Evolutionary conservation across 2,113 vertebrate genomes (phyloP), one percentile per base, ranked within the genome.

Genomic region (Onychostoma macrolepis): DNA sequence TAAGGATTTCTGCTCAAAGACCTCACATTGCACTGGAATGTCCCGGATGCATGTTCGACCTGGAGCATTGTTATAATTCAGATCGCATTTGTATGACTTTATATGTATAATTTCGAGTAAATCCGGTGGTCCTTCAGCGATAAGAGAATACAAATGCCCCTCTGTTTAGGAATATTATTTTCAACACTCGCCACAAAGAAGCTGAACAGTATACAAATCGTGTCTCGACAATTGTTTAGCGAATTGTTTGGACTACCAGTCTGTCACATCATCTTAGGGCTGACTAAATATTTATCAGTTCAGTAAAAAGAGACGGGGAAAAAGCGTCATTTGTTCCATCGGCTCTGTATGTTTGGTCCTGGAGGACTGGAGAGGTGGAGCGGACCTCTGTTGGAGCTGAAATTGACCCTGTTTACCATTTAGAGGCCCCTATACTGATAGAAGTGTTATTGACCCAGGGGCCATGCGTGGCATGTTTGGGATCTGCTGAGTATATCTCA

Each of bases 401-500:
- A 88, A 67, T 90, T 94, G 94, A 95, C 94, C 94, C 90, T 92
- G 93, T 94, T 89, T 93, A 94, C 93, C 94, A 94, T 94, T 93
- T 93, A 92, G 94, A 94, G 92, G 93, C 92, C 92, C 90, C 86
- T 91, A 91, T 91, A 92, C 93, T 92, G 93, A 95, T 95, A 94
- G 83, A 89, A 92, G 92, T 95, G 95, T 94, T 94, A 94, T 91
- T 95, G 94, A 95, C 94, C 94, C 91, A 87, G 89, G 92, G 93
- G 93, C 94, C 92, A 91, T 91, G 89, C 67, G 67, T 95, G 94
- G 93, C 94, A 95, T 95, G 94, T 95, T 96, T 95, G 89, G 94
- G 93, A 93, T 93, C 94, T 95, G 95, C 93, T 91, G 92, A 95
- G 94, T 93, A 95, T 95, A 95, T 95, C 92, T 93, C 91, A 89